Evolutionary conservation across 2,888 invertebrate genomes (phyloP).

Genomic region (Sepiola atlantica): DNA sequence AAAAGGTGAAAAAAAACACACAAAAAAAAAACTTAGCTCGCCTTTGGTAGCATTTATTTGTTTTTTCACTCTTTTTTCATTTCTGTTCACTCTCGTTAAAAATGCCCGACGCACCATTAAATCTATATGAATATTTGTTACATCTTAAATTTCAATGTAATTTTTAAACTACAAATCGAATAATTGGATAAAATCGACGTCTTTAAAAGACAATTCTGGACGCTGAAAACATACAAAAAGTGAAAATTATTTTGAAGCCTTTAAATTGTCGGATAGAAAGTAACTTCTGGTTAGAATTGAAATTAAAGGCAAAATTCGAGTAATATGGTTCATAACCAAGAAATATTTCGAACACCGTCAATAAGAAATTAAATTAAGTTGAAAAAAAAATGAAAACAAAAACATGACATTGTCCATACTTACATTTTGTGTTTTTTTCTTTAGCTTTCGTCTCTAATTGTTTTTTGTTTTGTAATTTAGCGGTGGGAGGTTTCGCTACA

Average conservation of each 20-base stretch:
- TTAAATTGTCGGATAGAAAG: no score
- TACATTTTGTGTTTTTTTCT: not conserved
- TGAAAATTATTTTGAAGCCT: not conserved
- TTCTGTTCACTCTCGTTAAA: no score
- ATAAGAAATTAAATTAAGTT: not conserved
- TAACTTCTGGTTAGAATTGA: no score
- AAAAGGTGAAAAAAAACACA: not conserved
- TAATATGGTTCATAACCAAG: conserved; percentile 43
- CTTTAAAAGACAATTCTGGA: not conserved
- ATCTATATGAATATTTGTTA: no score
- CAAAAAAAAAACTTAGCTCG: no score
- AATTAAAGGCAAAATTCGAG: no score
- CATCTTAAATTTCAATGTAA: no score
- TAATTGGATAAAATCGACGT: not conserved
- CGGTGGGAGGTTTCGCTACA: not conserved
- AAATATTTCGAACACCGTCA: conserved; percentile 40
- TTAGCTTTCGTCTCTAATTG: not conserved
- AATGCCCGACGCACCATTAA: no score
- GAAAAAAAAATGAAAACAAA: not conserved
- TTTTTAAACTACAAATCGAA: not conserved
- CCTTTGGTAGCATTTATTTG: no score
- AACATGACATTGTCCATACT: not conserved
- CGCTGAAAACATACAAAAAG: not conserved
- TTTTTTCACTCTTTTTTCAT: no score
- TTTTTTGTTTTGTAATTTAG: not conserved